phyloP scores from a whole-genome alignment of 2,888 invertebrate genomes.

The Rotaria magnacalcarata region DNA sequence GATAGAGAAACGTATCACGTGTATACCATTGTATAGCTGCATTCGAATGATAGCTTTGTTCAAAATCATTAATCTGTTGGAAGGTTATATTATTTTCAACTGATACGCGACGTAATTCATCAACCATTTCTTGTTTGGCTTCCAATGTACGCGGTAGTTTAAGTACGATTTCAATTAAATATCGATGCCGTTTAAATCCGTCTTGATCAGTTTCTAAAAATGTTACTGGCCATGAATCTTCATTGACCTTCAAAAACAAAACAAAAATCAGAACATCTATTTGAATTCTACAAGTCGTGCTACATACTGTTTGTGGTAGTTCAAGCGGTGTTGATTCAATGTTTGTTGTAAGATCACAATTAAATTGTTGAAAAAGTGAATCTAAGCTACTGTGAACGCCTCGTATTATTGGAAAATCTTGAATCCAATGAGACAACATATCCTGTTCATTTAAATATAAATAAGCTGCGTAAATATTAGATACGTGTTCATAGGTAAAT shows the following conservation, averaged over 20 bases:
- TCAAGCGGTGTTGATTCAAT: not conserved
- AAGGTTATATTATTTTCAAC: not conserved
- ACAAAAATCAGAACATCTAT: too few relatives aligned
- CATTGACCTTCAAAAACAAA: not conserved
- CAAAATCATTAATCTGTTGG: not conserved
- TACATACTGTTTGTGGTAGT: too few relatives aligned
- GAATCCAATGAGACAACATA: not conserved
- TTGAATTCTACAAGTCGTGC: too few relatives aligned
- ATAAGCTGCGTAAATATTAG: not conserved
- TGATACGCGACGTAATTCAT: not conserved
- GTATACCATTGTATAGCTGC: slow-evolving; percentile 11
- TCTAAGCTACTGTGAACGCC: not conserved
- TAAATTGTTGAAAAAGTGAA: not conserved
- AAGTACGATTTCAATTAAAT: not conserved
- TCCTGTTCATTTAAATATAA: not conserved
- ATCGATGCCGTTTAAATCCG: not conserved
- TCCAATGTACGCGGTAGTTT: not conserved
- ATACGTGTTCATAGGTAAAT: not conserved
- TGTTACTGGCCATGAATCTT: not conserved
- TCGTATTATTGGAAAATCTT: not conserved
- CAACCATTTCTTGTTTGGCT: not conserved
- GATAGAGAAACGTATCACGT: not conserved
- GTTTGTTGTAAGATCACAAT: not conserved
- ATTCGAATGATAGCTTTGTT: not conserved
- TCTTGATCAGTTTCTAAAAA: not conserved